Evolutionary conservation across 1,140 invertebrate genomes (phyloP).

Genomic region (Psix sp.): DNA sequence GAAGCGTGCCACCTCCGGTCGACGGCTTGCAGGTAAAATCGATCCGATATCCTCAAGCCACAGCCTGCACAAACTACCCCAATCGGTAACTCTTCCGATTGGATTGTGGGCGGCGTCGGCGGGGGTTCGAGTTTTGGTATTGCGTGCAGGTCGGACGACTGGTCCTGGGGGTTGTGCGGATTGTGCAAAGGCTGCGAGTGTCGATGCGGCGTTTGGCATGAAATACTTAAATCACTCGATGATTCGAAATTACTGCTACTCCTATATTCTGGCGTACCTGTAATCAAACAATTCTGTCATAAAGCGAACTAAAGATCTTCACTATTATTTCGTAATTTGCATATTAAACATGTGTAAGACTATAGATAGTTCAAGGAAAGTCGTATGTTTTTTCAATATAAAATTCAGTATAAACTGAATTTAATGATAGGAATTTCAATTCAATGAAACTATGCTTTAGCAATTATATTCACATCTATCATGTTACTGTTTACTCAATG

Average conservation of each 20-base stretch:
- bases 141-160: constrained; percentile 68
- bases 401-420: too few relatives aligned
- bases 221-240: constrained; percentile 68
- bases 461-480: too few relatives aligned
- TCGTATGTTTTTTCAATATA: too few relatives aligned
- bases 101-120: constrained; percentile 75
- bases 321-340: too few relatives aligned
- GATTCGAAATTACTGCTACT: constrained; percentile 69
- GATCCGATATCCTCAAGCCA: constrained; percentile 87
- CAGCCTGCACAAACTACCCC: constrained; percentile 89
- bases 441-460: too few relatives aligned
- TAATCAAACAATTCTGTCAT: too few relatives aligned
- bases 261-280: constrained; percentile 70
- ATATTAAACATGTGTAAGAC: too few relatives aligned
- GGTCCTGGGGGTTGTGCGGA: constrained; percentile 66
- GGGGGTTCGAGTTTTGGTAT: constrained; percentile 79
- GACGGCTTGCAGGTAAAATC: constrained; percentile 94
- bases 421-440: too few relatives aligned
- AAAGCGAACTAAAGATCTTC: too few relatives aligned
- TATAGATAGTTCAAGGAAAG: too few relatives aligned
- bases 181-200: constrained; percentile 63
- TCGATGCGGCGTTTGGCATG: constrained; percentile 65
- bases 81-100: constrained; percentile 72
- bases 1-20: constrained; percentile 95
- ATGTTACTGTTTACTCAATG: too few relatives aligned